These are phyloP conservation scores for Danio choprae DNA, from an alignment of 2,797 vertebrate species.

Conservation along the genomic window DNA sequence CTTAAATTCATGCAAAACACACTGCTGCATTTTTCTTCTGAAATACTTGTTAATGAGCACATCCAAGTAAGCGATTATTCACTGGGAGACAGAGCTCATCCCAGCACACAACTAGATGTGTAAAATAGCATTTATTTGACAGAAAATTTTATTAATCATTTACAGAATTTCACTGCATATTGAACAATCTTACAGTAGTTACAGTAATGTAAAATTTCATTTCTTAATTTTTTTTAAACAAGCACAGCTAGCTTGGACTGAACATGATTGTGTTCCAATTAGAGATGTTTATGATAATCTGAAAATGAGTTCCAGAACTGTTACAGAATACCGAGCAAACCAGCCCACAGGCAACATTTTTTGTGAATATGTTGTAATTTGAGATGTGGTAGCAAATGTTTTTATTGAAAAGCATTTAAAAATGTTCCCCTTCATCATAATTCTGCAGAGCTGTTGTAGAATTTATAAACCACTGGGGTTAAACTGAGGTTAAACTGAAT, in stretches of 20 bases:
- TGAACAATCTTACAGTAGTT: neutral
- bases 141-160: too few relatives aligned
- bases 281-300: slow-evolving; percentile 69
- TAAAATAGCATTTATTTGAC: neutral
- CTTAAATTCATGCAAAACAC: slow-evolving; percentile 25
- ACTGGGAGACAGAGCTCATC: slow-evolving; percentile 58
- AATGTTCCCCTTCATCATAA: slow-evolving; percentile 63
- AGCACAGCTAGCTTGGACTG: neutral
- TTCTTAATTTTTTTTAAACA: neutral
- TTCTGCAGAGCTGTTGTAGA: slow-evolving; percentile 59
- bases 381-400: slow-evolving; percentile 77
- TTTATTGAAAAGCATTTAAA: slow-evolving; percentile 80
- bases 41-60: slow-evolving; percentile 23
- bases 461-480: slow-evolving; percentile 56
- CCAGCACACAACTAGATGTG: slow-evolving; percentile 41
- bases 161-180: neutral
- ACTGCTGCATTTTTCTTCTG: slow-evolving; percentile 19
- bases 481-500: neutral
- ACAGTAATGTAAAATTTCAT: neutral
- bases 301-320: slow-evolving; percentile 65
- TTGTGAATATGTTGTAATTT: slow-evolving; percentile 79
- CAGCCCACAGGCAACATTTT: slow-evolving; percentile 71
- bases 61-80: slow-evolving; percentile 39
- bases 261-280: slow-evolving; percentile 62
- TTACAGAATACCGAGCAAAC: slow-evolving; percentile 61